Conservation (phyloP, 2,888 invertebrate species). For the Molorchus minor region DNA sequence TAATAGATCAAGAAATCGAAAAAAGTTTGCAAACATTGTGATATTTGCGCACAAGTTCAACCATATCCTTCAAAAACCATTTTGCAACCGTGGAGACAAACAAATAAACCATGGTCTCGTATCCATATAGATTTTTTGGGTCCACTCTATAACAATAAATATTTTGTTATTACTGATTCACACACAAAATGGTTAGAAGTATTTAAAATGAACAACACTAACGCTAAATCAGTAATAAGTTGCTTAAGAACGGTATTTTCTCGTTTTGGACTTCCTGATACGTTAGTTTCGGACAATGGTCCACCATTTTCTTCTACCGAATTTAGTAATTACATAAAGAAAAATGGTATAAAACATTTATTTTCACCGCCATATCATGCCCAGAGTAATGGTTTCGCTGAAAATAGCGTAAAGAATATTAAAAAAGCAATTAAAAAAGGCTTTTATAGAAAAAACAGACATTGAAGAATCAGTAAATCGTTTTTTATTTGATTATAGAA, state of each 20-base stretch:
- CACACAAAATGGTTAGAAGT: conserved; percentile 13
- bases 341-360: conserved; percentile 13
- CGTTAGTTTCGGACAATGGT: conserved; percentile 12
- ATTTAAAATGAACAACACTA: conserved; percentile 14
- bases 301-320: conserved; percentile 15
- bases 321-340: conserved; percentile 7
- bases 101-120: conserved; percentile 15
- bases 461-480: not conserved
- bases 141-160: conserved; percentile 1
- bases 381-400: conserved; percentile 13
- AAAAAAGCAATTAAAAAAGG: no score
- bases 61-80: conserved; percentile 10
- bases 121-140: conserved; percentile 16
- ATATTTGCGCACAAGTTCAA: conserved; percentile 2
- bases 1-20: conserved; percentile 15
- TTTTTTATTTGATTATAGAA: conserved; percentile 16
- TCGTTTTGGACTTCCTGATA: conserved; percentile 11
- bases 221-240: conserved; percentile 12
- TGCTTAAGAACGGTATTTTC: conserved; percentile 15
- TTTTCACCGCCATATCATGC: conserved; percentile 18
- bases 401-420: conserved; percentile 1
- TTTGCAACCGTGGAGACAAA: conserved; percentile 11
- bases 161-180: conserved; percentile 2
- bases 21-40: conserved; percentile 3
- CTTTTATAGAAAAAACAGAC: not conserved